Evolutionary conservation across 2,113 vertebrate species (phyloP), one percentile per base, ranked within the genome.

Genomic region (Leptosomus discolor): DNA sequence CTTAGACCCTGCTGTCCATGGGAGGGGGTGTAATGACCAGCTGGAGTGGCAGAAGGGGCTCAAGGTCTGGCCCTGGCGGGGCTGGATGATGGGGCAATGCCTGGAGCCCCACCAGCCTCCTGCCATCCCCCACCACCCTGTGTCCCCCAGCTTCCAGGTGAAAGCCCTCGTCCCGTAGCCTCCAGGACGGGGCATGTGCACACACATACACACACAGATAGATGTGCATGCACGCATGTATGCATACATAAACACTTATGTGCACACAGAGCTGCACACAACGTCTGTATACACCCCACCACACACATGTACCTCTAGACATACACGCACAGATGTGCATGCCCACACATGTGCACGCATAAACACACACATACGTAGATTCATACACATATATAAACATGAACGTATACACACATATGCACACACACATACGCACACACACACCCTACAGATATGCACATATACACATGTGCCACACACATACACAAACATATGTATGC

Each of bases 1-100:
- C 8, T 27, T 26, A 19, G 17, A 17, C 15, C 36, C 22, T 54
- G 22, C 19, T 2, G 1, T 26, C 45, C 36, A 22, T 4, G 0
- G 21, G 11, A 27, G 1, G 1, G 39, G 4, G 1, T 56, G 21
- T 45, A 48, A 50, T 1, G 3, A 32, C 46, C 2, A 2, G 0
- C 0, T 0, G 0, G 2, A 6, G 19, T 75, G 18, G 15, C n/a
- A 36, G 8, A 61, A 41, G 3, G 8, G 37, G 10, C 34, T 85
- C 5, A 21, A 30, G 7, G 4, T 48, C 34, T 73, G 13, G 18
- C 5, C 57, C 15, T 6, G 3, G 4, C 2, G 8, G 6, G 3
- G 7, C 16, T 41, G n/a, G 23, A 9, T 70, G 54, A 76, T 0
- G 0, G 20, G 22, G 34, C 58, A 56, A 24, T 2, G 1, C 9